A percentile compares a stretch with the other conserved stretches of the same genome.
Conservation (phyloP, 2,113 vertebrate species). For the human (Homo sapiens) region GRCh38 chr16:79397501-79398000, state of each 20-base stretch:
- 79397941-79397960: background rate
- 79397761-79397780: background rate
- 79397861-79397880: background rate
- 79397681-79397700: background rate
- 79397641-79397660: background rate
- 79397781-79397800: background rate
- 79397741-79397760: background rate
- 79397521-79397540: slow-evolving; percentile 7
- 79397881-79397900: background rate
- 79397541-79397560: background rate
- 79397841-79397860: no score
- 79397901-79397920: background rate
- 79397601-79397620: no score
- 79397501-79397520: slow-evolving; percentile 62
- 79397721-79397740: background rate
- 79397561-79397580: background rate
- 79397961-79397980: background rate
- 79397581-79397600: background rate
- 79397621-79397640: background rate
- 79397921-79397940: background rate
- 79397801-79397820: background rate
- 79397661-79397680: background rate
- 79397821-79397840: rapidly evolving
- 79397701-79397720: background rate
- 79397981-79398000: background rate